phyloP scores from a whole-genome alignment of 2,113 vertebrate genomes.

The Larimichthys crocea region DNA sequence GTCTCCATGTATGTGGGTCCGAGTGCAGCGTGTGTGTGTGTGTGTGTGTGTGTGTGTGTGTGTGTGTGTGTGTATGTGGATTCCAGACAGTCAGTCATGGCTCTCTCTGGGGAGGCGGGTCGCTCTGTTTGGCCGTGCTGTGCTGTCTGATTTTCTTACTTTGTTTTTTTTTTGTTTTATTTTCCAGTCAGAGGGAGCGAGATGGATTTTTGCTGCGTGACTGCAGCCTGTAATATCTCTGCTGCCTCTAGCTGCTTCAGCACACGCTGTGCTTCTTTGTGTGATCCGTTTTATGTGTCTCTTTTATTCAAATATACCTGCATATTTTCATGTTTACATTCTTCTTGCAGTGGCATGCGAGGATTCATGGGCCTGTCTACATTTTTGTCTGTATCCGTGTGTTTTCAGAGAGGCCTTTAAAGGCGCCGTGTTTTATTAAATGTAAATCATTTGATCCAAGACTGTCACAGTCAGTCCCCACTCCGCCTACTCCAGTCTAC shows the following conservation, averaged over 20 bases:
- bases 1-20: not conserved
- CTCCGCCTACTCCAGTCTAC: too few species aligned
- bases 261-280: slow-evolving; percentile 9
- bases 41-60: too few species aligned
- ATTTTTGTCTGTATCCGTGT: slow-evolving; percentile 4
- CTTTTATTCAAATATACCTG: slow-evolving; percentile 30
- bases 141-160: slow-evolving; percentile 59
- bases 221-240: slow-evolving; percentile 55
- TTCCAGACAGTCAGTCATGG: slow-evolving; percentile 51
- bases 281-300: not conserved
- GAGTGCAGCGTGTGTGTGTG: not conserved
- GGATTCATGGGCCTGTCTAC: not conserved
- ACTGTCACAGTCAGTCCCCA: not conserved
- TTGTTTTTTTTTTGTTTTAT: slow-evolving; percentile 35
- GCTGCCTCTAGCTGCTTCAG: slow-evolving; percentile 53
- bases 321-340: slow-evolving; percentile 48
- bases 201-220: slow-evolving; percentile 57
- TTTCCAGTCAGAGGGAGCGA: slow-evolving; percentile 41
- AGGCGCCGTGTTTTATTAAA: slow-evolving; percentile 22
- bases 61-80: slow-evolving; percentile 18
- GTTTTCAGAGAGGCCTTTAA: slow-evolving; percentile 8
- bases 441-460: slow-evolving; percentile 28
- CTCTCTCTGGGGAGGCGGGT: slow-evolving; percentile 52
- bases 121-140: slow-evolving; percentile 47
- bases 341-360: slow-evolving; percentile 16